Conservation (phyloP, 2,797 vertebrate genomes). For the Triplophysa bombifrons region DNA sequence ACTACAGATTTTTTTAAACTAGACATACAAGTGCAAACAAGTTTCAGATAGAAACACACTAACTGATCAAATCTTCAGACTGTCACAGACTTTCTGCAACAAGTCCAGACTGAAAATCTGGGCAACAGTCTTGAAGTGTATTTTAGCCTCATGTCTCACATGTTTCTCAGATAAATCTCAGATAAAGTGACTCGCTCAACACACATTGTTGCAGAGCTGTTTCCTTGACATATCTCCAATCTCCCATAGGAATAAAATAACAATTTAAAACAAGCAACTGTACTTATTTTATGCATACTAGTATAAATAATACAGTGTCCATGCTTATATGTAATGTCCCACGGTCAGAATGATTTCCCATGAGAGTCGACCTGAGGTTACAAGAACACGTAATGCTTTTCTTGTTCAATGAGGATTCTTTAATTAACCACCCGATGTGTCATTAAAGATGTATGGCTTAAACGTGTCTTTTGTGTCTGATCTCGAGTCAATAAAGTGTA, state of each 20-base stretch:
- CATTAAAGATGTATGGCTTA: background rate
- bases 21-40: too few relatives aligned
- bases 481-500: background rate
- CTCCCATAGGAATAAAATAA: background rate
- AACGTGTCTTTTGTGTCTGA: constrained; percentile 3
- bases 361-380: background rate
- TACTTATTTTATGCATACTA: background rate
- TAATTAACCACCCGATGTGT: constrained; percentile 10
- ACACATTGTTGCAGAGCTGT: too few relatives aligned
- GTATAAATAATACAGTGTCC: background rate
- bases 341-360: constrained; percentile 28
- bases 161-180: too few relatives aligned
- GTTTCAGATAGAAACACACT: too few relatives aligned
- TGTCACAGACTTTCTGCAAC: too few relatives aligned
- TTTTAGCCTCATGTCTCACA: too few relatives aligned
- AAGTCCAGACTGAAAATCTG: too few relatives aligned
- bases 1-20: too few relatives aligned
- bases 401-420: constrained; percentile 9
- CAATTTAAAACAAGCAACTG: background rate
- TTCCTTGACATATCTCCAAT: background rate
- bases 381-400: background rate
- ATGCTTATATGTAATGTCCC: background rate
- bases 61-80: too few relatives aligned
- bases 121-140: too few relatives aligned
- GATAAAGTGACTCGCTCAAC: too few relatives aligned